A percentile compares a stretch with the other conserved stretches of the same genome.
Conservation (phyloP, 2,797 vertebrate species). For the Ctenosaura bakeri region DNA sequence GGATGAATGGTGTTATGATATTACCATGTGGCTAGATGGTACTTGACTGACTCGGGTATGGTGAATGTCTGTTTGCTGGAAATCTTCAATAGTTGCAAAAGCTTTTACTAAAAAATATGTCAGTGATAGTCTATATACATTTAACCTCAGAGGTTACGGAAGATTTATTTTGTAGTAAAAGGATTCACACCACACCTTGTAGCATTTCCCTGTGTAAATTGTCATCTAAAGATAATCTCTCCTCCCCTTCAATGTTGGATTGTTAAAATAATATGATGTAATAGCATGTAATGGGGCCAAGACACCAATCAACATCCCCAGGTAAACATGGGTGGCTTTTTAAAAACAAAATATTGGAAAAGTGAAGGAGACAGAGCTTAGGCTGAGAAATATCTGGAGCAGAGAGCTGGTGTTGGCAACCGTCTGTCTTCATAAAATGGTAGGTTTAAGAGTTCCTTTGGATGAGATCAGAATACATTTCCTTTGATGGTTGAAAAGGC, state of each 20-base stretch:
- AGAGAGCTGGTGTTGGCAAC: background rate
- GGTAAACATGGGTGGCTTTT: background rate
- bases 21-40: background rate
- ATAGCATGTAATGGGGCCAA: background rate
- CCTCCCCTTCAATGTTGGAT: background rate
- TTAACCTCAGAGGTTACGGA: background rate
- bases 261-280: background rate
- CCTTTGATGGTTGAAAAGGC: slow-evolving; percentile 6
- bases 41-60: background rate
- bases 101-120: background rate
- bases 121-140: background rate
- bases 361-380: background rate
- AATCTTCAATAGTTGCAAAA: background rate
- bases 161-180: background rate
- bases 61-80: background rate
- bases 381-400: background rate
- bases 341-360: background rate
- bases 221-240: background rate
- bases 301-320: background rate
- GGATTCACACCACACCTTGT: background rate
- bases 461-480: slow-evolving; percentile 28
- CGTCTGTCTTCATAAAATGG: slow-evolving; percentile 15
- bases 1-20: background rate
- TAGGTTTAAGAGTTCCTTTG: background rate
- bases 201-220: background rate